These are phyloP conservation scores for Amphipyra berbera DNA, from an alignment of 2,888 invertebrate genomes.

Conservation along the genomic window DNA sequence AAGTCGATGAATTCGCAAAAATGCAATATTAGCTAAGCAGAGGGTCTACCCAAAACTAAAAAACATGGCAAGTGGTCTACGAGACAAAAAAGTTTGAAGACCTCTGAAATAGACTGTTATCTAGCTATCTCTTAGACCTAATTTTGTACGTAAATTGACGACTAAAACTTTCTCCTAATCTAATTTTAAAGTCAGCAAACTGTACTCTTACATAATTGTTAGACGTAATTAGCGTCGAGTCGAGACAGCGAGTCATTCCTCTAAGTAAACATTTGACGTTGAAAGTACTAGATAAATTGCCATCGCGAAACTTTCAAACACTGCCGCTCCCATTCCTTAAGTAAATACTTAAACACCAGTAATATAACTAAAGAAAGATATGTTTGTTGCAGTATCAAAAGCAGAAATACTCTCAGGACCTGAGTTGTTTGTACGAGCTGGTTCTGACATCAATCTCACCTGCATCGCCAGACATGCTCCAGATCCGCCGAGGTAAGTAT, in stretches of 20 bases:
- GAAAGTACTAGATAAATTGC: conserved; percentile 31
- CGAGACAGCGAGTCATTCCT: conserved; percentile 17
- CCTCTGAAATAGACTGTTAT: too few species aligned
- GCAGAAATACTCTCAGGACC: conserved; percentile 96
- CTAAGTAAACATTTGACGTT: conserved; percentile 39
- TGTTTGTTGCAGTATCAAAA: conserved; percentile 93
- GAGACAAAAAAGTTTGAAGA: too few species aligned
- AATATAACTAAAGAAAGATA: conserved; percentile 13
- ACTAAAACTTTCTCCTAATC: conserved; percentile 9
- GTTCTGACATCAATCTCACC: conserved; percentile 97
- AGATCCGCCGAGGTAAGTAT: conserved; percentile 93
- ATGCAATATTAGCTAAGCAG: too few species aligned
- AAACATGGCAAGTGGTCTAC: too few species aligned
- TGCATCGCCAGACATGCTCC: conserved; percentile 96
- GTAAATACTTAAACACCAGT: conserved; percentile 22
- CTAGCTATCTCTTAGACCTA: too few species aligned
- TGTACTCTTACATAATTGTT: conserved; percentile 31
- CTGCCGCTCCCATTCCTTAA: conserved; percentile 8
- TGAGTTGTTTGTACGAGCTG: conserved; percentile 96
- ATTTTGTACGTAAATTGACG: background rate
- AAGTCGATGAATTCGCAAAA: too few species aligned
- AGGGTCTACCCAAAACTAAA: too few species aligned
- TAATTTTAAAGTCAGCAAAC: conserved; percentile 32
- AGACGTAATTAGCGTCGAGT: conserved; percentile 27
- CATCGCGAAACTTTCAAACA: conserved; percentile 34